phyloP scores from a whole-genome alignment of 2,888 invertebrate species.

The Acronicta alni region DNA sequence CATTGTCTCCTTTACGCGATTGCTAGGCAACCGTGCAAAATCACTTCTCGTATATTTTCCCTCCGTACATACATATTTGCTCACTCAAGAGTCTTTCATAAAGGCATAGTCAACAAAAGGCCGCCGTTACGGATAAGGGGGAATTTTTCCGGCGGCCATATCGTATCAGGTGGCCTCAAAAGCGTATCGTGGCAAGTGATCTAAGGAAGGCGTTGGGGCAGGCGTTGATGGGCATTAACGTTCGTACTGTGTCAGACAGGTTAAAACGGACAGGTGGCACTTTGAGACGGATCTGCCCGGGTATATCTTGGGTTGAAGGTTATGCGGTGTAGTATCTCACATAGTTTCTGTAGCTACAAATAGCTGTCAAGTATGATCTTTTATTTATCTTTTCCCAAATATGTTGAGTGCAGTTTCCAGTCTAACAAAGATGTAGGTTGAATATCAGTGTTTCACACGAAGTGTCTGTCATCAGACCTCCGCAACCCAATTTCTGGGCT shows the following conservation, averaged over 20 bases:
- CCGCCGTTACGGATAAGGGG: conserved; percentile 28
- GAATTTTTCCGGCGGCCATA: conserved; percentile 27
- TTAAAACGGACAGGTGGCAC: conserved; percentile 7
- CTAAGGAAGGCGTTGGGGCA: conserved; percentile 36
- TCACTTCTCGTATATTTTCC: conserved; percentile 22
- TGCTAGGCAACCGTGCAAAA: conserved; percentile 36
- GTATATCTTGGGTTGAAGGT: background rate
- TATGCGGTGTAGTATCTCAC: background rate
- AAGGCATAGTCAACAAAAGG: conserved; percentile 46
- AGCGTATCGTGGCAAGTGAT: conserved; percentile 42
- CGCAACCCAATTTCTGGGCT: no score
- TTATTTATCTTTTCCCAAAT: no score
- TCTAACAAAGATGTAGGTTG: no score
- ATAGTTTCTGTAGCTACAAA: no score
- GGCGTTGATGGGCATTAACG: conserved; percentile 25
- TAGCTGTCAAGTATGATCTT: no score
- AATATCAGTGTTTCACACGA: no score
- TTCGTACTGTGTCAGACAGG: conserved; percentile 11
- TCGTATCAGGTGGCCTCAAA: conserved; percentile 20
- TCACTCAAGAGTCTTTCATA: conserved; percentile 23
- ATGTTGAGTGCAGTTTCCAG: no score
- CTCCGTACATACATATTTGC: conserved; percentile 35
- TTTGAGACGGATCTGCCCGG: conserved; percentile 29
- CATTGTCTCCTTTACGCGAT: conserved; percentile 31
- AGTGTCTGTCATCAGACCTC: no score